Base-by-base conservation (phyloP, 2,797 vertebrate genomes). In the Botia kubotai region DNA sequence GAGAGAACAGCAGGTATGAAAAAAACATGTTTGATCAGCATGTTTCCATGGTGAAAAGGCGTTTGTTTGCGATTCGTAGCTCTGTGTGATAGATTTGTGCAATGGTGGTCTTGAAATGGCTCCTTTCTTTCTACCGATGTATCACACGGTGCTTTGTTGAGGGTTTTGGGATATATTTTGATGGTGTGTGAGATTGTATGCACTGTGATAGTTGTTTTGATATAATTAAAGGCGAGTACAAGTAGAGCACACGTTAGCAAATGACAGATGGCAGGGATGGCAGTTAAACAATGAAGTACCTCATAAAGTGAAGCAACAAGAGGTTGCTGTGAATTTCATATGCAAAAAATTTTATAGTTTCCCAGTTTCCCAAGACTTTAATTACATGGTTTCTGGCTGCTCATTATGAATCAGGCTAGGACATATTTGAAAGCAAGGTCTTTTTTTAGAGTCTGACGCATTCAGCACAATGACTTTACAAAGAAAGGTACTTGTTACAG, bases 1-100 rank as follows among this genome's bases (percentile, higher is more conserved):
- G 89, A 87, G 92, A 93, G 83, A 94, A 91, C 88, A 90, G 91
- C 88, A 94, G 94, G 94, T 94, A 94, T 86, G 83, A 77, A 87
- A 87, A 80, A 72, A 78, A 78, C 70, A 87, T 43, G 70, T 86
- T 75, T 85, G 87, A 88, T 87, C 86, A 88, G 87, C 80, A 36
- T 43, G 89, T 93, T 87, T 88, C 90, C 79, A 82, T 84, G 88
- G 92, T 29, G 85, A 93, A 89, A 71, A 17, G 66, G 21, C 57
- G 82, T 82, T 90, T 92, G 91, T 92, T 93, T 91, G 89, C 88
- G 78, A 83, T 79, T 85, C 75, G 43, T 8, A 26, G 86, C 33
- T 57, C 66, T 80, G 53, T 55, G 62, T 72, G 48, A 17, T 84
- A 60, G 73, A 73, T 86, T 71, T 63, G 50, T 67, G 79, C 72